Evolutionary conservation across 2,888 invertebrate species (phyloP).

Genomic region (Epsilonema sp.): DNA sequence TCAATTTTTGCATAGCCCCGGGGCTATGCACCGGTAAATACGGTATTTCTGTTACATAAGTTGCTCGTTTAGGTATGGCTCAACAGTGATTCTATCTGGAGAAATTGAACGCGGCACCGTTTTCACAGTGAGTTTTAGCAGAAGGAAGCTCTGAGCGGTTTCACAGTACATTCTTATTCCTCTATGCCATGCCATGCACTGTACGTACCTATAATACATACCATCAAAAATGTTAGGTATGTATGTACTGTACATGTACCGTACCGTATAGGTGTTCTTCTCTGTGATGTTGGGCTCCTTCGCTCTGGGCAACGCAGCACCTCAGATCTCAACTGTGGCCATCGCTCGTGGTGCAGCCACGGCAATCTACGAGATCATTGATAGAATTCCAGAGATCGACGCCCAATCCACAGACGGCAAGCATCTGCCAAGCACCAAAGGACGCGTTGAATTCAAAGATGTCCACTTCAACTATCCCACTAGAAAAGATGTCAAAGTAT

Average conservation of each 20-base stretch:
- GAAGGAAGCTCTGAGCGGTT: too few relatives aligned
- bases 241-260: too few relatives aligned
- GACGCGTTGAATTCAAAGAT: slow-evolving; percentile 44
- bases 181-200: too few relatives aligned
- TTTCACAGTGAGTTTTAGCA: slow-evolving; percentile 9
- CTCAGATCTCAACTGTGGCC: slow-evolving; percentile 54
- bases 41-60: too few relatives aligned
- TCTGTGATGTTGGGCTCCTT: slow-evolving; percentile 29
- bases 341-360: slow-evolving; percentile 54
- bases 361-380: slow-evolving; percentile 31
- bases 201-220: too few relatives aligned
- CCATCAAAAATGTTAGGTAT: too few relatives aligned
- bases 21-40: too few relatives aligned
- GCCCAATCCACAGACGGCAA: slow-evolving; percentile 36
- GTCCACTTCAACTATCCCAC: slow-evolving; percentile 55
- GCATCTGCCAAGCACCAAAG: slow-evolving; percentile 37
- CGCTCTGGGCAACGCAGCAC: slow-evolving; percentile 51
- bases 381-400: slow-evolving; percentile 33
- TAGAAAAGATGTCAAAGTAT: slow-evolving; percentile 46
- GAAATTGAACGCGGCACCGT: slow-evolving; percentile 11
- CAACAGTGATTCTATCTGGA: slow-evolving; percentile 13
- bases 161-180: too few relatives aligned
- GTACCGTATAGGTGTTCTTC: slow-evolving; percentile 16
- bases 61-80: slow-evolving; percentile 14
- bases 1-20: too few relatives aligned